These are phyloP conservation scores for Neofelis nebulosa DNA, from an alignment of 2,113 vertebrate species.

Conservation along the genomic window DNA sequence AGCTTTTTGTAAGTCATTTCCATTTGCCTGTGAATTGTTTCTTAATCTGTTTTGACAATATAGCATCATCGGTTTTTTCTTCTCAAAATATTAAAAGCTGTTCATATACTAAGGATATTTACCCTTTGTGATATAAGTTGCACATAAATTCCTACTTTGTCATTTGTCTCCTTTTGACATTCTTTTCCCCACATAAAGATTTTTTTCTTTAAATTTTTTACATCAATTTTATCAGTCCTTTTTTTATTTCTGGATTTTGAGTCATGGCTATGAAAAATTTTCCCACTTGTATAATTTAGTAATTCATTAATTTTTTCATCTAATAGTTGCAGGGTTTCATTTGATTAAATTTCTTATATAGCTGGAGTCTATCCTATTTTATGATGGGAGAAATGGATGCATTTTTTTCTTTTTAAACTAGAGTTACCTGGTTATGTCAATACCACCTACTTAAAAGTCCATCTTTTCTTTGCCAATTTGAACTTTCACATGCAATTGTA, in stretches of 20 bases:
- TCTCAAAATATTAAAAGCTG: background rate
- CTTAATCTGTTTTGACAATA: background rate
- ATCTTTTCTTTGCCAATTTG: background rate
- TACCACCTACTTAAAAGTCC: background rate
- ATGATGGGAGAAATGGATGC: background rate
- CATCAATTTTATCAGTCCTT: background rate
- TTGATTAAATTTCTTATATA: background rate
- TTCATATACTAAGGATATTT: background rate
- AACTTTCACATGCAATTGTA: background rate
- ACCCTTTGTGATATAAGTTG: background rate
- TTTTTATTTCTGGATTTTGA: slow-evolving; percentile 37
- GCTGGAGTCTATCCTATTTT: slow-evolving; percentile 28
- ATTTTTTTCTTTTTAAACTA: slow-evolving; percentile 25
- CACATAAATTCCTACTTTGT: background rate
- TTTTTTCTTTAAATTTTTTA: background rate
- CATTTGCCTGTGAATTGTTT: background rate
- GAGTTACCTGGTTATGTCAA: background rate
- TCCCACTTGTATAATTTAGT: background rate
- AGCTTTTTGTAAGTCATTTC: background rate
- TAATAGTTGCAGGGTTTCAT: background rate
- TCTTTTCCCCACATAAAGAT: background rate
- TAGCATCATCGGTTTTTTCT: background rate
- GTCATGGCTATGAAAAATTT: background rate
- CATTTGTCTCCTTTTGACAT: background rate
- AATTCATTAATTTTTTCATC: background rate